Base-by-base conservation (phyloP, 1,140 invertebrate species). In the Mya arenaria region DNA sequence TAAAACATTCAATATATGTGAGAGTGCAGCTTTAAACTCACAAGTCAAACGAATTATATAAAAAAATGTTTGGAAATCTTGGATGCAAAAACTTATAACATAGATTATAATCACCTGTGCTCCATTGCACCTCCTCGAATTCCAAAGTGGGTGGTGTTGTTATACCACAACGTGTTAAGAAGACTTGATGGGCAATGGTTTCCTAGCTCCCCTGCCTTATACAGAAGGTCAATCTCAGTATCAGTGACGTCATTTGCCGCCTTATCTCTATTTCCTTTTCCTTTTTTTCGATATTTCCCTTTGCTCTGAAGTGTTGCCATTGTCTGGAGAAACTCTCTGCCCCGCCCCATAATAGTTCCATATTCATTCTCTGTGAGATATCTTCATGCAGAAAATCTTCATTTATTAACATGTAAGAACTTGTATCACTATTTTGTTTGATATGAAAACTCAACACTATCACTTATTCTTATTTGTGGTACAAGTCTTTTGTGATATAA, bases 71-170 rank as follows among this genome's bases (percentile, higher is more conserved):
- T n/a, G n/a, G n/a, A n/a, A n/a, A n/a, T n/a, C n/a, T n/a, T n/a
- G 19, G 55, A 56, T 56, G 5, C 19, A 8, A 6, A 19, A 56
- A 56, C 5, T 56, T 4, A 8, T 23, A 56, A 6, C 5, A 56
- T 23, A 56, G 55, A 19, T 6, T 62, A 32, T 62, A 25, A 62
- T 30, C 30, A 62, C 58, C 58, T 62, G 58, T 62, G 58, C 19
- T 62, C 58, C 58, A 62, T 62, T 6, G 58, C 23, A 62, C 58
- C 58, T 25, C 58, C 58, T 62, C 58, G 30, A 15, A 62, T 62
- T 3, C 58, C 58, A 19, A 62, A 62, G 25, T 56, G 55, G 6
- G 19, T 4, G 55, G 55, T 56, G 28, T 56, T 56, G 28, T 56
- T 56, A 56, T 5, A 62, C 58, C 58, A 62, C 3, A 62, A n/a